Base-by-base conservation (phyloP, 2,797 vertebrate genomes). In the Pangasius sanitwongsei region DNA sequence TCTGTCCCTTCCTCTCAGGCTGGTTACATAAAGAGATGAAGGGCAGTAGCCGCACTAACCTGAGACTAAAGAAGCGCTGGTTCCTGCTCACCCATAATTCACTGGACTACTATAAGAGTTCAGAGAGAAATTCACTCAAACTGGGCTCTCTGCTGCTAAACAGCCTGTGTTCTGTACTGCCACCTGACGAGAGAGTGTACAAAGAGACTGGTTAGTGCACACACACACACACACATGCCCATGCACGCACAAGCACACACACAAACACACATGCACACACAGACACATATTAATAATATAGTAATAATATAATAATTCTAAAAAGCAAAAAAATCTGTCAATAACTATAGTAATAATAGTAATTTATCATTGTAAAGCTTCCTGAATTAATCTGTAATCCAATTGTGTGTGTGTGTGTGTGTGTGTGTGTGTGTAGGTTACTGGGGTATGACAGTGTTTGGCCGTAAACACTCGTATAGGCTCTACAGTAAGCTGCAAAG, bases 31-130 rank as follows among this genome's bases (percentile, higher is more conserved):
- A 99, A 89, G 98, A 99, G 94, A 96, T 98, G 77, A 99, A 97
- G 92, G 98, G 97, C 95, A 98, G 97, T 69, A 96, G 96, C 2
- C 97, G 96, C 91, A 96, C 96, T 0, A 97, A 97, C 0, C 93
- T 98, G 92, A 98, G 98, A 90, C 94, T 99, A 80, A 99, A 99
- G 94, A 99, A 99, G 90, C 97, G 98, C 84, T 99, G 98, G 98
- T 99, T 99, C 94, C 97, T 99, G 87, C 96, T 99, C 3, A 99
- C 98, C 0, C 98, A 99, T 93, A 99, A 99, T 90, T 99, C 98
- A 78, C 94, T 99, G 93, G 98, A 99, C 93, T 99, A 99, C 94
- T 99, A 99, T 90, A 98, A 98, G 95, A 99, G 97, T 93, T 99
- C 98, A 0, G 98, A 99, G 94, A 97, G 97, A 48, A 97, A 96